phyloP scores from a whole-genome alignment of 2,888 invertebrate species.

The Eupithecia abbreviata region DNA sequence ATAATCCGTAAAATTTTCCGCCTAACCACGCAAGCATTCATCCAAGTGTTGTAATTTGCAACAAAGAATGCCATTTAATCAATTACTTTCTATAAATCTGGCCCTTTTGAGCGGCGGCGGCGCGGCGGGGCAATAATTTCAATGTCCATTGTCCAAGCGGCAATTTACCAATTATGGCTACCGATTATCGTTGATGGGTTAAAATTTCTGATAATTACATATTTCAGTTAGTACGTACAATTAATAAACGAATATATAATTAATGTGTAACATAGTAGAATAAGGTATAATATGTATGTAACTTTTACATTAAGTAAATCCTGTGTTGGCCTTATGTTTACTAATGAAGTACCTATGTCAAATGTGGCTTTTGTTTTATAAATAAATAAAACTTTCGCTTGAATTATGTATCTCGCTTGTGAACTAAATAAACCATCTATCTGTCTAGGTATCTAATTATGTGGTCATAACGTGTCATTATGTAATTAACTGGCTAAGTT shows the following conservation, averaged over 20 bases:
- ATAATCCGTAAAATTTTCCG: neutral
- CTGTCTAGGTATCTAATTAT: too few species aligned
- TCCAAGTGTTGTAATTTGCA: constrained; percentile 14
- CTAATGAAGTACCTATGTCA: too few species aligned
- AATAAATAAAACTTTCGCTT: too few species aligned
- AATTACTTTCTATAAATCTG: constrained; percentile 71
- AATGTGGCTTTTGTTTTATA: too few species aligned
- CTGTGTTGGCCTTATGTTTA: too few species aligned
- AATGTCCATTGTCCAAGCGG: constrained; percentile 65
- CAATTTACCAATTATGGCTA: constrained; percentile 67
- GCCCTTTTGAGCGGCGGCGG: constrained; percentile 64
- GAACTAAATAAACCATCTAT: too few species aligned
- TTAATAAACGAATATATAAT: neutral
- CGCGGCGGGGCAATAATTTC: constrained; percentile 70
- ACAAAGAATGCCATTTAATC: constrained; percentile 76
- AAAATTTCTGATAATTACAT: constrained; percentile 10
- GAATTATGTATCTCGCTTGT: too few species aligned
- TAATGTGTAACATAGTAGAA: too few species aligned
- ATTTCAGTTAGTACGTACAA: neutral
- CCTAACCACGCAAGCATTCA: constrained; percentile 11
- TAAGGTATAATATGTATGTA: neutral
- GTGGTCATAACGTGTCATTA: neutral
- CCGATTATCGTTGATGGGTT: constrained; percentile 43
- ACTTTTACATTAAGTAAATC: too few species aligned
- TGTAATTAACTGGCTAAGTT: neutral